Base-by-base conservation (phyloP, 1,140 invertebrate genomes). In the Papilio polytes region DNA sequence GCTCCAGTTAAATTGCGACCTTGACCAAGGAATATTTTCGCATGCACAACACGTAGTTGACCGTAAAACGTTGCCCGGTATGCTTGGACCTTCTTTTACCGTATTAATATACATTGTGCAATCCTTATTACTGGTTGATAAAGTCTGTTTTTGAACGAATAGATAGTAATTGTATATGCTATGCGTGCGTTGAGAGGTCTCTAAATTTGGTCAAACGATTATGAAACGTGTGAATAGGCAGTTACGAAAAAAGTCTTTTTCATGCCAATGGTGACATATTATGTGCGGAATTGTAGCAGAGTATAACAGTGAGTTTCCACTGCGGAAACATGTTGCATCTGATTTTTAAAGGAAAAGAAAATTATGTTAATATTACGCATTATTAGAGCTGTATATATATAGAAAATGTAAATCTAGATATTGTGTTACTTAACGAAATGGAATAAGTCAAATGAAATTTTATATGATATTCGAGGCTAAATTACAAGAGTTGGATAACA, bases 31-130 rank as follows among this genome's bases (percentile, higher is more conserved):
- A 20, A 66, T 53, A 44, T 10, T 76, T 46, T 78, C 41, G 77
- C 56, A 78, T 63, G 31, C 77, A 13, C 10, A 59, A 44, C 77
- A 66, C 77, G 77, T 78, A 56, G 51, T 41, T 78, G 76, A 78
- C 76, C 76, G 77, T 78, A 78, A 78, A 78, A 78, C 56, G 77
- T 41, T 13, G 56, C 41, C 20, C 12, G 9, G 10, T 76, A 76
- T 26, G 8, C 51, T 76, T 53, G 41, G 20, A 51, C 74, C 44
- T 51, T 46, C 44, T 76, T 76, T 70, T 36, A 31, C 63, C 63
- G 31, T 70, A 66, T 70, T 31, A 70, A 70, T 31, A 15, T 15
- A 15, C 13, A 70, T 70, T 31, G 13, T 31, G 26, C 31, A 18
- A 13, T 70, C 26, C 26, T 31, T 70, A 36, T 70, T 15, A 70